phyloP scores from a whole-genome alignment of 2,888 invertebrate species.

The Abrostola tripartita region DNA sequence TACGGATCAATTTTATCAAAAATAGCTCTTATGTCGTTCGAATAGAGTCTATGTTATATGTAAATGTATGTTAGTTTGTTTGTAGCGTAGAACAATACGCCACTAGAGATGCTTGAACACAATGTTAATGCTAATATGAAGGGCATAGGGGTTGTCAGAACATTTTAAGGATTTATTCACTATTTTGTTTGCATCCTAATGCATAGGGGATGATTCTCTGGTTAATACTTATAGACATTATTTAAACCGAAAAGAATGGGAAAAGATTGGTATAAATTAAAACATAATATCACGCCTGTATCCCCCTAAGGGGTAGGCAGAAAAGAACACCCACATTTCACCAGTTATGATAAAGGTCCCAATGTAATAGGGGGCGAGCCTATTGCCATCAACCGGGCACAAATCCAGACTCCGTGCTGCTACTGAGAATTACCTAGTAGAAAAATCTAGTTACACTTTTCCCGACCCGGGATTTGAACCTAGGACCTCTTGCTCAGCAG shows the following conservation, averaged over 20 bases:
- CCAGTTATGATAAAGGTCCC: background rate
- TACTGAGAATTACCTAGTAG: too few relatives aligned
- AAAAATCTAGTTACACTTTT: too few relatives aligned
- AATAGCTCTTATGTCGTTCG: slow-evolving; percentile 36
- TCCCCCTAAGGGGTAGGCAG: background rate
- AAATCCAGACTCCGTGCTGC: too few relatives aligned
- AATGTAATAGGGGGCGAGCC: too few relatives aligned
- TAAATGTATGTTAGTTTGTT: slow-evolving; percentile 48
- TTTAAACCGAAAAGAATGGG: background rate
- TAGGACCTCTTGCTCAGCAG: too few relatives aligned
- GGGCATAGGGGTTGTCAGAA: slow-evolving; percentile 64
- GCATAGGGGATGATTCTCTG: background rate
- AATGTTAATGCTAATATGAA: slow-evolving; percentile 78
- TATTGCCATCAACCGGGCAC: too few relatives aligned
- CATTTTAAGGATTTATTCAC: slow-evolving; percentile 56
- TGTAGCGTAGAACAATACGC: slow-evolving; percentile 73
- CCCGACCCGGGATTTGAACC: too few relatives aligned
- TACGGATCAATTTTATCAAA: slow-evolving; percentile 26
- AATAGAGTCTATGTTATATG: slow-evolving; percentile 32
- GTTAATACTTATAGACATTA: background rate
- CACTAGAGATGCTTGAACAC: slow-evolving; percentile 70
- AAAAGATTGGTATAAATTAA: background rate
- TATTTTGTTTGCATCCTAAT: slow-evolving; percentile 31
- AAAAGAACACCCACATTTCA: background rate
- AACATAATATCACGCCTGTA: background rate